Percentiles rank a stretch among this genome's conserved stretches.
phyloP scores from a whole-genome alignment of 1,140 invertebrate species.

The Aphidius ervi region DNA sequence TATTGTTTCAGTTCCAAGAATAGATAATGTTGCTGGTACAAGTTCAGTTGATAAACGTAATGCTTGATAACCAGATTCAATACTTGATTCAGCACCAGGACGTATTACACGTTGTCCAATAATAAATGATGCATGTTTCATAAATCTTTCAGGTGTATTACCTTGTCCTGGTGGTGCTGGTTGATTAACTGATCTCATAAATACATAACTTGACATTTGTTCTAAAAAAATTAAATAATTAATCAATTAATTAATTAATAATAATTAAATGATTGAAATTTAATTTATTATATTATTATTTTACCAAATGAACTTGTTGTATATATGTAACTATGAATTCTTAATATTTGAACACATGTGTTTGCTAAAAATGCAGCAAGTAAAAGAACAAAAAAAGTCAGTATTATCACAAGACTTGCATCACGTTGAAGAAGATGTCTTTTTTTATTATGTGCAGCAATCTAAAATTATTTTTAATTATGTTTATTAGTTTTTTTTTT shows the following conservation, averaged over 20 bases:
- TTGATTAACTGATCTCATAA: slow-evolving; percentile 58
- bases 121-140: slow-evolving; percentile 67
- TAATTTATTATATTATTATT: slow-evolving; percentile 24
- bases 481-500: too few species aligned
- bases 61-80: slow-evolving; percentile 71
- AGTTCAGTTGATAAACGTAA: slow-evolving; percentile 79
- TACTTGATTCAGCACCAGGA: slow-evolving; percentile 52
- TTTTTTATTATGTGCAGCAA: slow-evolving; percentile 67
- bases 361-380: slow-evolving; percentile 75
- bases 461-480: slow-evolving; percentile 34
- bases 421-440: slow-evolving; percentile 71
- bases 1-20: slow-evolving; percentile 64
- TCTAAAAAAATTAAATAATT: slow-evolving; percentile 54
- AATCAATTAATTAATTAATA: slow-evolving; percentile 3
- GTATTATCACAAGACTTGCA: slow-evolving; percentile 70
- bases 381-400: slow-evolving; percentile 72
- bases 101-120: slow-evolving; percentile 65
- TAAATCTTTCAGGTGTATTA: slow-evolving; percentile 60
- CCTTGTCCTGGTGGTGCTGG: slow-evolving; percentile 51
- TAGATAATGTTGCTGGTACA: slow-evolving; percentile 75
- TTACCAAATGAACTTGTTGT: slow-evolving; percentile 82
- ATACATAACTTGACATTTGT: slow-evolving; percentile 66
- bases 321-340: slow-evolving; percentile 67
- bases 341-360: slow-evolving; percentile 72
- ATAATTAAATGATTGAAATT: slow-evolving; percentile 3